These are phyloP conservation scores for Hipposideros armiger DNA, from an alignment of 2,113 vertebrate genomes.

Conservation along the genomic window DNA sequence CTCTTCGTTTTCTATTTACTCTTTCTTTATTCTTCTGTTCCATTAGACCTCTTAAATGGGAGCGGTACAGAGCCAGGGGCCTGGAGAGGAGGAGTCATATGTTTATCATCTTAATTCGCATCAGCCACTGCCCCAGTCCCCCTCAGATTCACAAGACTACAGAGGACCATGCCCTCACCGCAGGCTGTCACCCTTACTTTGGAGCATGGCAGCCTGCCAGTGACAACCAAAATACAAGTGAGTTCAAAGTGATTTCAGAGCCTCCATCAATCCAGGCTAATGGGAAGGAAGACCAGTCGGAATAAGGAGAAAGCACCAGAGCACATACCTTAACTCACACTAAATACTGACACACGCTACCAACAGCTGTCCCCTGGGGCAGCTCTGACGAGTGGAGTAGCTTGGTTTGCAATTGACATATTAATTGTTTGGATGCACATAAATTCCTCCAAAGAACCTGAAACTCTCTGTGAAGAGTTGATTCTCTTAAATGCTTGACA, in stretches of 20 bases:
- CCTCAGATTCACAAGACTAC: neutral
- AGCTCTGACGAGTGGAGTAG: neutral
- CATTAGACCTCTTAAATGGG: neutral
- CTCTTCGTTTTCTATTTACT: neutral
- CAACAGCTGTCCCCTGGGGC: neutral
- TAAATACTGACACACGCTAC: neutral
- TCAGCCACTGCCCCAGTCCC: neutral
- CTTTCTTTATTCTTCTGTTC: neutral
- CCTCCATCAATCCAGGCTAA: neutral
- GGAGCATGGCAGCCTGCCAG: fast-evolving
- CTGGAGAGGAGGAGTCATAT: neutral
- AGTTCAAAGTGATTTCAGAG: slow-evolving; percentile 9
- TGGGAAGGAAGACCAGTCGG: neutral
- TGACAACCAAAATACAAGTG: neutral
- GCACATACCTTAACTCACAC: neutral
- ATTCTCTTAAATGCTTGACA: neutral
- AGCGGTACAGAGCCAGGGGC: neutral
- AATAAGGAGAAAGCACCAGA: neutral
- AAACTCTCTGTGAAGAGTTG: neutral
- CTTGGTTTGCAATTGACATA: neutral
- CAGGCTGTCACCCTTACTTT: neutral
- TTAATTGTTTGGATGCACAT: neutral
- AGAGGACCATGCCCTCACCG: fast-evolving
- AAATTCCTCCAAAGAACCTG: neutral
- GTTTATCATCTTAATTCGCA: neutral